phyloP scores from a whole-genome alignment of 2,113 vertebrate species.

The Scatophagus argus region DNA sequence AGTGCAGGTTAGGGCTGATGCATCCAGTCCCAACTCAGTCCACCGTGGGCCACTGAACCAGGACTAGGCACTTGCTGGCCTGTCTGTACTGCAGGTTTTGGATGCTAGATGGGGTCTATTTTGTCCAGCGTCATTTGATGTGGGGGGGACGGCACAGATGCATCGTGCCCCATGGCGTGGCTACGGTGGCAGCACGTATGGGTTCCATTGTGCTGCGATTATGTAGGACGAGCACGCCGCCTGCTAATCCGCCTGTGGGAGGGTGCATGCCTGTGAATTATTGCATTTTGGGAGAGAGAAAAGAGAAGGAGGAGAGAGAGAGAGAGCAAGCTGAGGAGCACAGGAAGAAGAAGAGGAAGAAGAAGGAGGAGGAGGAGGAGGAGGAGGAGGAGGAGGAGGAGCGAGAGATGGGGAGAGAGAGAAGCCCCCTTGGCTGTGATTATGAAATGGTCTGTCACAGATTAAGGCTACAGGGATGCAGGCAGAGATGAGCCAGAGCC shows the following conservation, averaged over 20 bases:
- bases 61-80: constrained; percentile 18
- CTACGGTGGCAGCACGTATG: constrained; percentile 73
- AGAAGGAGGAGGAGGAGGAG: constrained; percentile 43
- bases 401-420: constrained; percentile 61
- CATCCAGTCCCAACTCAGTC: constrained; percentile 8
- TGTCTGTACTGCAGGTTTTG: constrained; percentile 58
- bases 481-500: constrained; percentile 84
- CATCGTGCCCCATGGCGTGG: constrained; percentile 77
- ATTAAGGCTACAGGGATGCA: constrained; percentile 87
- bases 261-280: constrained; percentile 86
- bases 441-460: constrained; percentile 90
- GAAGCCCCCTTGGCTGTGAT: constrained; percentile 86
- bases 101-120: constrained; percentile 67
- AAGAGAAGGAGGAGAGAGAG: constrained; percentile 15
- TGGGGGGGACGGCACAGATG: constrained; percentile 63
- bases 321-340: constrained; percentile 58
- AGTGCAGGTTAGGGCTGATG: constrained; percentile 24
- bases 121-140: constrained; percentile 66
- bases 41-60: constrained; percentile 5
- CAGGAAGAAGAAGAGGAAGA: constrained; percentile 47
- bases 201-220: constrained; percentile 83
- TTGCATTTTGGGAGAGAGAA: constrained; percentile 77
- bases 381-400: constrained; percentile 38
- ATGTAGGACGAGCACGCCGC: constrained; percentile 85
- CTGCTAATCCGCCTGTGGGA: constrained; percentile 87